Conservation (phyloP, 1,140 invertebrate species). For the Papilio helenus region DNA sequence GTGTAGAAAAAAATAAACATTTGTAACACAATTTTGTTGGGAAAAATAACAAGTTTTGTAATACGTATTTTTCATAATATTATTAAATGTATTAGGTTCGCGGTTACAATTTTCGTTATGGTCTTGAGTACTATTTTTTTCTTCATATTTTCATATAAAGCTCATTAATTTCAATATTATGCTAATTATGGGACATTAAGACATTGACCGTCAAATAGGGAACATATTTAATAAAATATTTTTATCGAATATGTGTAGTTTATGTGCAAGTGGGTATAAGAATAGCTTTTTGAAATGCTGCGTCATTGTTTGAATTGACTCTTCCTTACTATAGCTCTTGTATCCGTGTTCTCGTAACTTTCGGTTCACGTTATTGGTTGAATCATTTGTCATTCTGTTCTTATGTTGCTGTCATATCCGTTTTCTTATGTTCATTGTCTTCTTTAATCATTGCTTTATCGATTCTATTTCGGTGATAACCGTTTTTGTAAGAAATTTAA, state of each 20-base stretch:
- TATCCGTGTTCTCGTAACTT: background rate
- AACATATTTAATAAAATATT: too few relatives aligned
- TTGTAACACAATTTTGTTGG: background rate
- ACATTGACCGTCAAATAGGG: background rate
- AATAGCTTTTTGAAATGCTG: background rate
- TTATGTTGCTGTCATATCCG: background rate
- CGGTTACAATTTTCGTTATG: too few relatives aligned
- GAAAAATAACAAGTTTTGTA: background rate
- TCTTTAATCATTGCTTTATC: too few relatives aligned
- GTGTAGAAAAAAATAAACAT: background rate
- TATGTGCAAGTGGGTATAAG: background rate
- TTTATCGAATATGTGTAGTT: too few relatives aligned
- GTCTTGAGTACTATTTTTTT: too few relatives aligned
- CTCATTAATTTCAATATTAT: too few relatives aligned
- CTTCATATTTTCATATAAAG: too few relatives aligned
- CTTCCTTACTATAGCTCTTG: background rate
- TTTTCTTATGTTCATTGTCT: background rate
- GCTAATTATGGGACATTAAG: too few relatives aligned
- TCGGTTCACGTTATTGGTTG: background rate
- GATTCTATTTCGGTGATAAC: too few relatives aligned
- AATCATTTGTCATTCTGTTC: constrained; percentile 8
- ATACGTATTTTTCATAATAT: background rate
- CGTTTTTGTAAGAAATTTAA: too few relatives aligned
- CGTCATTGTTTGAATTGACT: background rate
- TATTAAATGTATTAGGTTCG: background rate